Base-by-base conservation (phyloP, 2,113 vertebrate species). In the Petroica traversi region DNA sequence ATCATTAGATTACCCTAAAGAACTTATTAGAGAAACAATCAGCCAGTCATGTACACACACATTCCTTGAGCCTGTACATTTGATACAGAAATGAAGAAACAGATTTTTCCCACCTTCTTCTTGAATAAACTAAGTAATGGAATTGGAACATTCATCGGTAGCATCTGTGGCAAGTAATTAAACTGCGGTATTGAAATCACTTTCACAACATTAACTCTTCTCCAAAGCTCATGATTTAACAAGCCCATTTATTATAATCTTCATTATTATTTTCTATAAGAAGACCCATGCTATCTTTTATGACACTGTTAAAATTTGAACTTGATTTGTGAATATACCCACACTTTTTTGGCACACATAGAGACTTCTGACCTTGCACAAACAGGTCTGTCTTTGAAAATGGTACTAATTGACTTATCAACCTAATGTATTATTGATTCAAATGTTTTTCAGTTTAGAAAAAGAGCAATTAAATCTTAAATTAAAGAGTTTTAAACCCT, bases 151-250 rank as follows among this genome's bases (percentile, higher is more conserved):
- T 59, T 88, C 38, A 69, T 22, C 69, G 77, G n/a, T 69, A 94
- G 68, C 78, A 93, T 90, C 68, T 92, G 72, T n/a, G 23, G 67
- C 61, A 92, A 93, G 75, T 72, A 92, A 93, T 94, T 78, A 91
- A 93, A 95, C 54, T 51, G 61, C 38, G 54, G 20, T 40, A 81
- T 24, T 86, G 46, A 87, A 95, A 96, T 33, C 41, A 55, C n/a
- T 95, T 95, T 72, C 49, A 73, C 54, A 92, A 68, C 78, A 92
- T 81, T 71, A 94, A 73, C 45, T 36, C 23, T 73, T 88, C 73
- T 77, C 58, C 41, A 94, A 88, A 85, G 64, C 40, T 82, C 73
- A 61, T 78, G n/a, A 84, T 79, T 93, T 92, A 89, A 87, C 61
- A 54, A 93, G 46, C 11, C 4, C 11, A 79, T 92, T 87, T 91